Evolutionary conservation across 1,140 invertebrate species (phyloP).

Genomic region (Calliphora vicina): DNA sequence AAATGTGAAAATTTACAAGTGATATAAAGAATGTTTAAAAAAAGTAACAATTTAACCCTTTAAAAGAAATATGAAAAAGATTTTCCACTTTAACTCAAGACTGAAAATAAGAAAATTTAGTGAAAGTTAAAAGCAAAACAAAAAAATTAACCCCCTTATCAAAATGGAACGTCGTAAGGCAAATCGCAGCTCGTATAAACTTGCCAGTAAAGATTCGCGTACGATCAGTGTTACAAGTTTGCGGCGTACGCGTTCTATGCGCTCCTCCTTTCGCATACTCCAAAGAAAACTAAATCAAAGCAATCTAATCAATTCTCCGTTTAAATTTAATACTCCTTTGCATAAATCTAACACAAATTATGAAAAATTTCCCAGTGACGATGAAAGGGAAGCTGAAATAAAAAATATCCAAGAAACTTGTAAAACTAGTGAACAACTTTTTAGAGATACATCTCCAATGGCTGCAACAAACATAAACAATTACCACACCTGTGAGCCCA

Average conservation of each 20-base stretch:
- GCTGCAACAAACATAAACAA: not conserved
- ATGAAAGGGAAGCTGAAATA: constrained; percentile 6
- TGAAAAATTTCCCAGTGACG: constrained; percentile 33
- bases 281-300: constrained; percentile 56
- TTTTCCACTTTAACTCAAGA: not conserved
- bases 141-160: constrained; percentile 9
- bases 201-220: constrained; percentile 44
- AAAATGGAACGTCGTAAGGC: constrained; percentile 56
- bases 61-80: not conserved
- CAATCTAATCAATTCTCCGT: constrained; percentile 52
- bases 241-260: constrained; percentile 74
- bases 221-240: constrained; percentile 49
- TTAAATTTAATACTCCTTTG: constrained; percentile 47
- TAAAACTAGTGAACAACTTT: constrained; percentile 2
- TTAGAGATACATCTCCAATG: not conserved
- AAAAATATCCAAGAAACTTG: constrained; percentile 36
- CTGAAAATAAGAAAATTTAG: constrained; percentile 27
- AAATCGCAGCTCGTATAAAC: constrained; percentile 50
- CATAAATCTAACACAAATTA: not conserved
- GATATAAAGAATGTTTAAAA: not conserved
- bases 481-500: not conserved
- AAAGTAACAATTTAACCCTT: constrained; percentile 8
- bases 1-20: constrained; percentile 23
- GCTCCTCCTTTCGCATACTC: constrained; percentile 74
- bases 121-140: too few species aligned